Base-by-base conservation (phyloP, 2,888 invertebrate genomes). In the Desoria tigrina region DNA sequence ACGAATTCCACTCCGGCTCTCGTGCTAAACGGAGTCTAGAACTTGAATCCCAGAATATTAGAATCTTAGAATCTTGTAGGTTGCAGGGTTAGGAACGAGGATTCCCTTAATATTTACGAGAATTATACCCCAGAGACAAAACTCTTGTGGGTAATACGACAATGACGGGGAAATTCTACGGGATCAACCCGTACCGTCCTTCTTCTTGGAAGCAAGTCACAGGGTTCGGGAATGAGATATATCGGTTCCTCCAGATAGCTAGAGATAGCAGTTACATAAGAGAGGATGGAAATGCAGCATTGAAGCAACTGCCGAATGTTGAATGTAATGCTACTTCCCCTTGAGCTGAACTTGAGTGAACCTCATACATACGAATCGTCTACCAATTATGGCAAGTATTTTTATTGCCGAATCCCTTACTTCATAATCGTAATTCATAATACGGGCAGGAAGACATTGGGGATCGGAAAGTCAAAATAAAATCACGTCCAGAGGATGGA, bases 141-240 rank as follows among this genome's bases (percentile, higher is more conserved):
- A 57, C 56, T 57, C 56, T 57, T 39, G 56, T 42, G 56, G 56
- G 56, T 57, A 57, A 57, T 57, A 42, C 42, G 56, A 57, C 56
- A 57, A 57, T 57, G 42, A 57, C 39, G 42, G 37, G 21, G 56
- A 57, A 57, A 37, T 37, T 57, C n/a, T 57, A 54, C 51, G 55
- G 21, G 55, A 55, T 55, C 55, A 55, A 45, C 45, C 45, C 16
- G 16, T 45, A 45, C 9, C 45, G n/a, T 45, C 45, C 16, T 45
- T 3, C 6, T 45, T 39, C n/a, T n/a, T n/a, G n/a, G n/a, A n/a
- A n/a, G n/a, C n/a, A n/a, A n/a, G n/a, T n/a, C n/a, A n/a, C n/a
- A n/a, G n/a, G n/a, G n/a, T n/a, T n/a, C n/a, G n/a, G n/a, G n/a
- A n/a, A n/a, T n/a, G n/a, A n/a, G n/a, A n/a, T n/a, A n/a, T n/a